phyloP scores from a whole-genome alignment of 2,113 vertebrate species.

The Dipodomys spectabilis region DNA sequence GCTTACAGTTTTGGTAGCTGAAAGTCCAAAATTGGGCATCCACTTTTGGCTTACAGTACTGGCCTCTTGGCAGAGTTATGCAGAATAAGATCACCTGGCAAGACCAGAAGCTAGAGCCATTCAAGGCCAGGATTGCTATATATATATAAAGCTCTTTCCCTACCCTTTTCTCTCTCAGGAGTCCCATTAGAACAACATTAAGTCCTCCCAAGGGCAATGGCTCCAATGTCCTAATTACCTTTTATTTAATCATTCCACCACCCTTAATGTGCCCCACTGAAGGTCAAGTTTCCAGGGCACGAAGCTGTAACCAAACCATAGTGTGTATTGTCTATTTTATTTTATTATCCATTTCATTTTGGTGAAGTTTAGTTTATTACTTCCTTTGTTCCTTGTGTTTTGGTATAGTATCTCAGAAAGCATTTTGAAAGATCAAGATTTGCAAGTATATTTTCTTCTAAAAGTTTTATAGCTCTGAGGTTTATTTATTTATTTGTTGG shows the following conservation, averaged over 20 bases:
- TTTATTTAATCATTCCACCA: not conserved
- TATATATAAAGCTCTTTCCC: not conserved
- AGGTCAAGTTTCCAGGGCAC: not conserved
- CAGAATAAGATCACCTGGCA: not conserved
- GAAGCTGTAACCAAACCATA: not conserved
- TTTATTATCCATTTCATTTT: constrained; percentile 9
- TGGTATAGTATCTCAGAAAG: not conserved
- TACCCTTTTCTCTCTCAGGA: not conserved
- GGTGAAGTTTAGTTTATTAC: not conserved
- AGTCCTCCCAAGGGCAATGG: not conserved
- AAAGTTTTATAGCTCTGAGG: too few relatives aligned
- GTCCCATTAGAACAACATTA: not conserved
- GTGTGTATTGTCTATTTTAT: not conserved
- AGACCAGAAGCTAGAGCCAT: not conserved
- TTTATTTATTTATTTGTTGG: too few relatives aligned
- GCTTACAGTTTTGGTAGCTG: not conserved
- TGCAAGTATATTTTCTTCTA: too few relatives aligned
- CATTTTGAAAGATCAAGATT: not conserved
- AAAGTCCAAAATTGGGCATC: not conserved
- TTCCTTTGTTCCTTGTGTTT: not conserved
- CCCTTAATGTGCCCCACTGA: not conserved
- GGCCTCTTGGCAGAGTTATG: not conserved
- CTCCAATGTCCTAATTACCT: not conserved
- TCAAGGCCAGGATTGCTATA: not conserved
- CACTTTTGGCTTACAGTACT: not conserved